Conservation (phyloP, 2,113 vertebrate genomes). For the Ceyx cyanopectus region DNA sequence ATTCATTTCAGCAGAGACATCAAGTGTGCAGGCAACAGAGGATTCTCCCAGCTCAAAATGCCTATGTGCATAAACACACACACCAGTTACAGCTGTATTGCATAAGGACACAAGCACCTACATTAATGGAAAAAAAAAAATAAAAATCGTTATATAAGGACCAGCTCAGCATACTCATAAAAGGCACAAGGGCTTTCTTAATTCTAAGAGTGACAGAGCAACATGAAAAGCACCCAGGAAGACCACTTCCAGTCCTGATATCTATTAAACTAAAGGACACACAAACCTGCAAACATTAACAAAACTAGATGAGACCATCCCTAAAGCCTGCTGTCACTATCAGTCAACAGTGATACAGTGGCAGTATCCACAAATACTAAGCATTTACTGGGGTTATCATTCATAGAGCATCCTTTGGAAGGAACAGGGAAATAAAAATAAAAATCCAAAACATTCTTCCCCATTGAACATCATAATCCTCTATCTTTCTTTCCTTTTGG, state of each 20-base stretch:
- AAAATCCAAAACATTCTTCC: background rate
- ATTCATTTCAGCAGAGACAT: constrained; percentile 35
- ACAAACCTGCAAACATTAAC: background rate
- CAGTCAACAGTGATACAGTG: background rate
- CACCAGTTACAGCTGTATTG: background rate
- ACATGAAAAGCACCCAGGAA: background rate
- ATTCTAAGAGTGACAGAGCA: background rate
- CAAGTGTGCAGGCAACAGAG: constrained; percentile 34
- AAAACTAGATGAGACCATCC: background rate
- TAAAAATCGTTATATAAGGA: background rate
- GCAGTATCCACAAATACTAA: background rate
- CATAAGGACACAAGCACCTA: background rate
- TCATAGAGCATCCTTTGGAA: background rate
- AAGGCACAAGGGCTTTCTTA: background rate
- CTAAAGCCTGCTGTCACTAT: background rate
- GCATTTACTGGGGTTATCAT: background rate
- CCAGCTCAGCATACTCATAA: background rate
- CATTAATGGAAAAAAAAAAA: background rate
- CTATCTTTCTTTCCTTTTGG: background rate
- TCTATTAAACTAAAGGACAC: background rate
- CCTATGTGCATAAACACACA: background rate
- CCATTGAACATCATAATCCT: background rate
- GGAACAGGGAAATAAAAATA: background rate
- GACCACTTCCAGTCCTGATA: background rate
- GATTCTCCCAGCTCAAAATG: constrained; percentile 12